Conservation (phyloP, 2,797 vertebrate species). For the Liparis tanakae region DNA sequence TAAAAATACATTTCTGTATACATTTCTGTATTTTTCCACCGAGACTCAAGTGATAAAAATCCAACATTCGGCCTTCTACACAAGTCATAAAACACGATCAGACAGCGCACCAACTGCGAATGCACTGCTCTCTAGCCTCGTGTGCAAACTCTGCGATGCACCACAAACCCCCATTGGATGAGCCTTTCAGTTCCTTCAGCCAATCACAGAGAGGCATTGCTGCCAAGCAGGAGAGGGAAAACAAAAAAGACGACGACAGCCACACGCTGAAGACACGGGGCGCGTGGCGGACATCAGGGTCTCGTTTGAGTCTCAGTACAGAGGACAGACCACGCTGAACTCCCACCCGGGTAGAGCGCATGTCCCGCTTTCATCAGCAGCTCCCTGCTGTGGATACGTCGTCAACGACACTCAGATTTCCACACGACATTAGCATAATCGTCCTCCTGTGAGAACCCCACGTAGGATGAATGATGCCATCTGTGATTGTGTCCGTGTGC, state of each 20-base stretch:
- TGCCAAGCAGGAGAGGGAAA: conserved; percentile 49
- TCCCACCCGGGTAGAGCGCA: conserved; percentile 41
- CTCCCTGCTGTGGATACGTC: conserved; percentile 23
- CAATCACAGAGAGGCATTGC: conserved; percentile 47
- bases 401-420: conserved; percentile 57
- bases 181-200: conserved; percentile 24
- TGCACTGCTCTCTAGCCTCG: conserved; percentile 16
- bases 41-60: not conserved
- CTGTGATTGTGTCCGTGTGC: conserved; percentile 41
- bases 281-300: conserved; percentile 23
- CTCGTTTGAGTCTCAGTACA: conserved; percentile 12
- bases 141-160: conserved; percentile 30
- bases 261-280: conserved; percentile 39
- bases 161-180: conserved; percentile 33
- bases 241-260: conserved; percentile 44
- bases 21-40: not conserved
- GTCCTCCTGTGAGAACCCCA: conserved; percentile 28
- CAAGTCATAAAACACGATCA: not conserved
- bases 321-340: conserved; percentile 20
- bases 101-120: conserved; percentile 8
- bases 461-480: conserved; percentile 46
- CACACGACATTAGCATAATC: conserved; percentile 59
- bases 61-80: not conserved
- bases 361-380: conserved; percentile 7
- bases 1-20: not conserved